Evolutionary conservation across 2,888 invertebrate genomes (phyloP), one percentile per base, ranked within the genome.

Genomic region (Drosophila lutescens): DNA sequence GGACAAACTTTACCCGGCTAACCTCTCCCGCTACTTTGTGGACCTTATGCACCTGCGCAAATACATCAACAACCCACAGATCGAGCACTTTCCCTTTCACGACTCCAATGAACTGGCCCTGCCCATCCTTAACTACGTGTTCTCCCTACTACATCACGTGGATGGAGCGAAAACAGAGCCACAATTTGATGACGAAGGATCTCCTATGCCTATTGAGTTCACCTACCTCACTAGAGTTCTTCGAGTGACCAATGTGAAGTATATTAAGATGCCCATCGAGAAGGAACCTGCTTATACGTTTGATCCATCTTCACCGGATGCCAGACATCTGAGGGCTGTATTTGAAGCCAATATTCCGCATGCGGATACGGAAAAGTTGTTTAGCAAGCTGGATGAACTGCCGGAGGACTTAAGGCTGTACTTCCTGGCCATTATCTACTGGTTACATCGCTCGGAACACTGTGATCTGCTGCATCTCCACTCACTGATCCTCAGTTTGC

Each of bases 41-140:
- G 95, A 97, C 87, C 93, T 97, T 15, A 91, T 94, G 61, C 93
- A 94, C n/a, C 93, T 94, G 41, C 93, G 94, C 67, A 92, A 94
- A 49, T 94, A 95, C 83, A 94, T 96, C 70, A 95, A 94, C 77
- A 93, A 93, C 54, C 95, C 95, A 0, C 96, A 96, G 92, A 94
- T 96, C 7, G 97, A 97, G 91, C 94, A 96, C 90, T 94, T 94
- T 81, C 90, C 91, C 4, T 93, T 93, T 49, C 92, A 93, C 5
- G 94, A 95, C 71, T 93, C 95, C 8, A 94, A 94, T 78, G 84
- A 93, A 8, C 93, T 94, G 59, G 93, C 94, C 34, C 87, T 95
- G 71, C 93, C 94, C 13, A 94, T 97, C 72, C 81, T 96, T 41
- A 92, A 93, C 78, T 94, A 94, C 67, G 94, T 95, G 54, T 95